Base-by-base conservation (phyloP, 1,140 invertebrate genomes). In the Aphis craccivora region DNA sequence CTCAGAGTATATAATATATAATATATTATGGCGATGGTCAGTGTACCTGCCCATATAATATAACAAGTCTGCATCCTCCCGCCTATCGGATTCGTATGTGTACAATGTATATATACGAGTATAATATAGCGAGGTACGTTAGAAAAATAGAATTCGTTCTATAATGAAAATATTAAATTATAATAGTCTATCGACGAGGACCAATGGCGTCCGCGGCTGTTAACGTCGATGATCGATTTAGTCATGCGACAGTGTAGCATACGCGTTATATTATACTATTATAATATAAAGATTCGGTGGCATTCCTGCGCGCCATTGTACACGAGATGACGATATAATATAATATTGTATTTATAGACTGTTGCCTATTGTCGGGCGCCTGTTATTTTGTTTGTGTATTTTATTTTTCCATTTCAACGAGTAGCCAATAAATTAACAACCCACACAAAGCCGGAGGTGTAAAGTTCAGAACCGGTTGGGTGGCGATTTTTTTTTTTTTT, bases 161-260 rank as follows among this genome's bases (percentile, higher is more conserved):
- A 40, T 86, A 89, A 53, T 89, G 43, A 51, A 89, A 89, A 51
- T 89, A 89, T 89, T 89, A 89, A 51, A 90, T 90, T 90, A 90
- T 90, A 30, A 87, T 89, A 51, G 14, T n/a, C 3, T 43, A 53
- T 90, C 60, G 37, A 76, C 30, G 18, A 30, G 14, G 60, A 30
- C 30, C 60, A n/a, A 25, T 35, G 86, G 86, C 45, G 86, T 87
- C 86, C 51, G 60, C 30, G 60, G 60, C 86, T 45, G 30, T 91
- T 45, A 48, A 76, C 30, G 40, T 43, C 22, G 89, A 53, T n/a
- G 89, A 53, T 53, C 89, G 53, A 90, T 90, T 90, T 90, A 60
- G 89, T 90, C 89, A 90, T 55, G 89, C 89, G 48, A 53, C 51
- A 89, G n/a, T 22, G 83, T 76, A 76, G 40, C 18, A 2, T 40